Conservation (phyloP, 30 jellyfish, hydroid and myxozoan species). For the Catostylus mosaicus region DNA sequence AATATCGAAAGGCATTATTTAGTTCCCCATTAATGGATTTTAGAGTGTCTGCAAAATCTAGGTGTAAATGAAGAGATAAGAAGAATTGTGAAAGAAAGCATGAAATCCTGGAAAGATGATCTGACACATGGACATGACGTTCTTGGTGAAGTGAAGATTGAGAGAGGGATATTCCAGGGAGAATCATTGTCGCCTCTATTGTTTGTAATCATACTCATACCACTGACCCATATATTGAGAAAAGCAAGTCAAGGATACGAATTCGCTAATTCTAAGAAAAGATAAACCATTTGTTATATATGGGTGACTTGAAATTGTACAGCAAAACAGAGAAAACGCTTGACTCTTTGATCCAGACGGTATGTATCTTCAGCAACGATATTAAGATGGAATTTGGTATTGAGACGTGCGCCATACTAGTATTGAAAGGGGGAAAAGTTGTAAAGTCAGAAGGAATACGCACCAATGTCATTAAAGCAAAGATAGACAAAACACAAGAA, state of each 20-base stretch:
- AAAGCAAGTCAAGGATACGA: constrained; percentile 11
- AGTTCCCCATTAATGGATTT: constrained; percentile 20
- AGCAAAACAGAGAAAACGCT: neutral
- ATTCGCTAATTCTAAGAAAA: constrained; percentile 10
- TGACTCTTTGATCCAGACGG: neutral
- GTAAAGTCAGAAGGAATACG: neutral
- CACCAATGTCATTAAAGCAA: no score
- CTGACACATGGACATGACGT: constrained; percentile 25
- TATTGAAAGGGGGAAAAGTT: neutral
- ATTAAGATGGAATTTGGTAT: neutral
- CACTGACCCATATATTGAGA: constrained; percentile 35
- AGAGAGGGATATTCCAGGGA: constrained; percentile 29
- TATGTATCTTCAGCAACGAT: neutral
- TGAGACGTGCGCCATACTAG: neutral
- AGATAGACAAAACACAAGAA: no score
- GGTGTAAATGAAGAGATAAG: constrained; percentile 45
- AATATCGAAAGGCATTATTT: constrained; percentile 7
- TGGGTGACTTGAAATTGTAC: neutral
- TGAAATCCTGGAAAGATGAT: constrained; percentile 32
- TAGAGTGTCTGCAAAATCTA: constrained; percentile 20
- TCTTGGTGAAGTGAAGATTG: constrained; percentile 14
- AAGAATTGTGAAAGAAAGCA: constrained; percentile 22
- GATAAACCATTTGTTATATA: neutral
- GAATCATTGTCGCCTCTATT: no score
- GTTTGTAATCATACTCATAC: constrained; percentile 10